Conservation (phyloP, 2,113 vertebrate species). For the Epinephelus cyanopodus region DNA sequence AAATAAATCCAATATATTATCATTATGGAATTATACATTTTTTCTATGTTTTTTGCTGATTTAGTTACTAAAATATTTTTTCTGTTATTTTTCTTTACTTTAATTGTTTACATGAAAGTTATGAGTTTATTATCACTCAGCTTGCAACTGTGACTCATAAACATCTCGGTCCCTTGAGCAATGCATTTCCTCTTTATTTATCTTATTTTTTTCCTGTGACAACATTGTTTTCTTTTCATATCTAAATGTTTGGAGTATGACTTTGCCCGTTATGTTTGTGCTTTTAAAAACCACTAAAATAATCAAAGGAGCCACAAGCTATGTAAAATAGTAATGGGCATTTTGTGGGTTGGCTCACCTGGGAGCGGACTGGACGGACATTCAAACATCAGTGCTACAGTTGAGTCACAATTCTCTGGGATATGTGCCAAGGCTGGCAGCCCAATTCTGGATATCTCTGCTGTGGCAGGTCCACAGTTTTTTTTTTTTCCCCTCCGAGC, state of each 20-base stretch:
- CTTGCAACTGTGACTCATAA: neutral
- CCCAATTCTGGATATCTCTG: constrained; percentile 73
- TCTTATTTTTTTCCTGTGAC: neutral
- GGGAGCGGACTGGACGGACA: constrained; percentile 61
- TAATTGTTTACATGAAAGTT: neutral
- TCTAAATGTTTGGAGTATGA: constrained; percentile 9
- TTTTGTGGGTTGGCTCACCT: constrained; percentile 61
- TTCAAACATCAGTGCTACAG: constrained; percentile 55
- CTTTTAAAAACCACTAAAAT: constrained; percentile 46
- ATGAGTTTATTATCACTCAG: neutral
- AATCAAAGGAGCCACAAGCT: constrained; percentile 48
- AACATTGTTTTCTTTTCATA: neutral
- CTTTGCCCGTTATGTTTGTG: constrained; percentile 30
- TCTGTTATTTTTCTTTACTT: neutral
- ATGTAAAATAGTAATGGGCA: constrained; percentile 37
- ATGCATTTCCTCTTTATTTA: neutral
- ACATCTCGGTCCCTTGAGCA: neutral
- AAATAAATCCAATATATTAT: too few species aligned
- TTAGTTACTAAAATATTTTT: neutral
- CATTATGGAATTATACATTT: neutral
- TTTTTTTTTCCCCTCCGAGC: constrained; percentile 49
- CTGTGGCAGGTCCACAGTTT: constrained; percentile 64
- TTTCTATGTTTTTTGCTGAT: constrained; percentile 1
- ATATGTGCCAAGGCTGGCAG: constrained; percentile 67
- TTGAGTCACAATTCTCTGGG: constrained; percentile 68